Base-by-base conservation (phyloP, 2,888 invertebrate species). In the Dermolepida albohirtum region DNA sequence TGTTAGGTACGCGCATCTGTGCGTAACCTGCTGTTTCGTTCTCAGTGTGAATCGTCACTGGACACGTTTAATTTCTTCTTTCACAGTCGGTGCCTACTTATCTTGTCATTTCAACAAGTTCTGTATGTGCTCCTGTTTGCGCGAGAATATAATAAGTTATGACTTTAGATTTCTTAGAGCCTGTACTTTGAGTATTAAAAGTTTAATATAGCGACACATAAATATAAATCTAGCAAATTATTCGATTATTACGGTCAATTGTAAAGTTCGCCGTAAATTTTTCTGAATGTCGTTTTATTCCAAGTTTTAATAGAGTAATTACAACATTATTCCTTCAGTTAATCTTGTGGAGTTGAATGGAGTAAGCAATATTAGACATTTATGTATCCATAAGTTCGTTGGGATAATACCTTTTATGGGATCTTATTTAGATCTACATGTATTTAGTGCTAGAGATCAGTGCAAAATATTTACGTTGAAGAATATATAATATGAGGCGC, bases 1-100 rank as follows among this genome's bases (percentile, higher is more conserved):
- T 71, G 59, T 59, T 59, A 57, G 44, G 44, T 69, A 69, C 64
- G 64, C 52, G 59, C 67, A 66, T 69, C 68, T 71, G 67, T 68
- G 71, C 71, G 71, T 71, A 71, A 68, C 64, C 54, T 52, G 59
- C 57, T 57, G 57, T 16, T 59, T 59, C 59, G 29, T 59, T 59
- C 59, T 44, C 62, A 43, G 57, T 50, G 52, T 64, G 64, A 64
- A 43, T 29, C 50, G 41, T 51, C 41, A 63, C 17, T 51, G 50
- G 63, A 51, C 63, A 51, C 63, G 39, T 63, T 63, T 63, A 59
- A 59, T 59, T 59, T 59, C 59, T 59, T 59, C 59, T 59, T 59
- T 59, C 59, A 40, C 59, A 44, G 59, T 59, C 59, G 59, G 59
- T 27, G 27, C 27, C 59, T 59, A 59, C 44, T 59, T 59, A 59